phyloP scores from a whole-genome alignment of 2,888 invertebrate genomes.

The Ctenicera cuprea region DNA sequence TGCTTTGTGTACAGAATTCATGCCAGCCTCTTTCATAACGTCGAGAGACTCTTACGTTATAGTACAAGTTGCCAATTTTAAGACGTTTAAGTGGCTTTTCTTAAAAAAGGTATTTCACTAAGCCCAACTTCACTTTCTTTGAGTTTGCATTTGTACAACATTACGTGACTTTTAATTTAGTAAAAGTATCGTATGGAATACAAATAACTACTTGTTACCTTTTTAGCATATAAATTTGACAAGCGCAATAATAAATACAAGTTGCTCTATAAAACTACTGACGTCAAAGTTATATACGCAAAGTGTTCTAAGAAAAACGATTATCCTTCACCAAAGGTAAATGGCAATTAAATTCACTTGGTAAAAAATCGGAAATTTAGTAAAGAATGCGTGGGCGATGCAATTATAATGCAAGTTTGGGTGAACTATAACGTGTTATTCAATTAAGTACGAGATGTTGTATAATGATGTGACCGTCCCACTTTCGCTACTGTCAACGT shows the following conservation, averaged over 20 bases:
- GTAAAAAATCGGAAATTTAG: background rate
- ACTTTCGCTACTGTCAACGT: conserved; percentile 55
- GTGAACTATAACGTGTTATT: conserved; percentile 51
- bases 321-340: conserved; percentile 16
- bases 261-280: background rate
- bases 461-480: conserved; percentile 56
- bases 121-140: conserved; percentile 11
- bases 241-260: background rate
- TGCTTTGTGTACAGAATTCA: no score
- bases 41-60: conserved; percentile 18
- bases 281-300: background rate
- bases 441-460: conserved; percentile 53
- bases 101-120: conserved; percentile 13
- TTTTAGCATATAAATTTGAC: background rate
- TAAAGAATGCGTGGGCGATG: conserved; percentile 31
- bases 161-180: conserved; percentile 1
- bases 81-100: conserved; percentile 21
- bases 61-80: conserved; percentile 29
- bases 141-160: background rate
- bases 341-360: conserved; percentile 3
- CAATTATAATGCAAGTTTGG: conserved; percentile 38
- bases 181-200: background rate
- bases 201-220: background rate
- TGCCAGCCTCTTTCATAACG: background rate
- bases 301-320: background rate